A percentile compares a stretch with the other conserved stretches of the same genome.
Conservation (phyloP, 2,113 vertebrate species). For the Aptenodytes patagonicus region DNA sequence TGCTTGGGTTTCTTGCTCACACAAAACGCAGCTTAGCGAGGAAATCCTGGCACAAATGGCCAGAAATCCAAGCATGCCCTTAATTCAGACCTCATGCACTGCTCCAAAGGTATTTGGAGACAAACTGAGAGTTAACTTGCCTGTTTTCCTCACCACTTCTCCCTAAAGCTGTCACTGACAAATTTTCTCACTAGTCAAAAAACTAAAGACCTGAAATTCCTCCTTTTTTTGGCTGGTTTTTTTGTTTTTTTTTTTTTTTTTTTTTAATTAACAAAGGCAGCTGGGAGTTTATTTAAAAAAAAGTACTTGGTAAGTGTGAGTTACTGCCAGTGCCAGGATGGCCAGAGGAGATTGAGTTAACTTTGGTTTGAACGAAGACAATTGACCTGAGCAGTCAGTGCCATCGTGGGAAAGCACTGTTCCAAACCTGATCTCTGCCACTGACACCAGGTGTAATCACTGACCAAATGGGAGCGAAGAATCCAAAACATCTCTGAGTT, state of each 20-base stretch:
- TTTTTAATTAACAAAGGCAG: background rate
- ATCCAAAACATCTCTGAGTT: background rate
- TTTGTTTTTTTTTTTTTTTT: background rate
- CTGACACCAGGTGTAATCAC: background rate
- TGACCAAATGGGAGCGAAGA: background rate
- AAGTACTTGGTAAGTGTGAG: background rate
- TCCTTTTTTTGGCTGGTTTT: accelerated
- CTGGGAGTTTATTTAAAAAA: background rate
- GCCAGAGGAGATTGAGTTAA: background rate
- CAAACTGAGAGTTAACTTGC: background rate
- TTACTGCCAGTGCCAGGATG: background rate
- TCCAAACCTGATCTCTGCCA: background rate
- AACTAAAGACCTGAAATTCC: background rate
- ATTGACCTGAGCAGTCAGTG: background rate
- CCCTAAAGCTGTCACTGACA: background rate
- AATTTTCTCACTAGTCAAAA: background rate
- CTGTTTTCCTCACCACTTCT: background rate
- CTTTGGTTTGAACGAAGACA: background rate
- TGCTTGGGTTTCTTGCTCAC: background rate
- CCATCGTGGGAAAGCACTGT: background rate
- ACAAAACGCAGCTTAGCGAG: background rate
- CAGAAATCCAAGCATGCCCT: background rate
- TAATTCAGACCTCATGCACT: background rate
- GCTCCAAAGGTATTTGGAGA: background rate
- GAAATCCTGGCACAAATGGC: background rate